phyloP scores from a whole-genome alignment of 2,113 vertebrate species.

The Felis chaus region DNA sequence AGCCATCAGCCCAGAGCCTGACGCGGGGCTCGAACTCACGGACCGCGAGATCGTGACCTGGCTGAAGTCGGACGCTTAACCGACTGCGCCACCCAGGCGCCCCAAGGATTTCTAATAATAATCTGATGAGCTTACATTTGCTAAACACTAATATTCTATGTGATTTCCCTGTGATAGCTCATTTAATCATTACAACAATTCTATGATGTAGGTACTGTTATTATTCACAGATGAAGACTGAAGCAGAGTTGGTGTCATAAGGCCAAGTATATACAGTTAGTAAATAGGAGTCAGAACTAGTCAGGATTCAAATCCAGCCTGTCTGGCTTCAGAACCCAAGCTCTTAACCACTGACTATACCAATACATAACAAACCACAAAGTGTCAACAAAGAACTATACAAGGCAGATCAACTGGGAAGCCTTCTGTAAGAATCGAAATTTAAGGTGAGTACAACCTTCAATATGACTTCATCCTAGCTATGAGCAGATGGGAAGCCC shows the following conservation, averaged over 20 bases:
- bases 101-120: not conserved
- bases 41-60: no score
- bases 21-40: no score
- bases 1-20: no score
- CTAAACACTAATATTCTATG: not conserved
- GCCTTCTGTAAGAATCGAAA: not conserved
- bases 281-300: not conserved
- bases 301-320: not conserved
- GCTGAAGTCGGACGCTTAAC: no score
- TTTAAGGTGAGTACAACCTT: not conserved
- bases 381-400: not conserved
- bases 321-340: not conserved
- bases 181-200: not conserved
- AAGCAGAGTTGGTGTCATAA: not conserved
- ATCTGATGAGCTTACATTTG: not conserved
- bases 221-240: not conserved
- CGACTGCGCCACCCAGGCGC: no score
- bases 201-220: not conserved
- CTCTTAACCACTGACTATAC: not conserved
- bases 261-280: not conserved
- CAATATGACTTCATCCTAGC: not conserved
- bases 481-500: not conserved
- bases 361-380: not conserved
- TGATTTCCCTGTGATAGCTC: not conserved
- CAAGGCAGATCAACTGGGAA: not conserved